Percentiles rank a stretch among this genome's conserved stretches.
Evolutionary conservation across 37 sponge, comb jelly and placozoan genomes (phyloP).

Genomic region (Petrosia ficiformis): DNA sequence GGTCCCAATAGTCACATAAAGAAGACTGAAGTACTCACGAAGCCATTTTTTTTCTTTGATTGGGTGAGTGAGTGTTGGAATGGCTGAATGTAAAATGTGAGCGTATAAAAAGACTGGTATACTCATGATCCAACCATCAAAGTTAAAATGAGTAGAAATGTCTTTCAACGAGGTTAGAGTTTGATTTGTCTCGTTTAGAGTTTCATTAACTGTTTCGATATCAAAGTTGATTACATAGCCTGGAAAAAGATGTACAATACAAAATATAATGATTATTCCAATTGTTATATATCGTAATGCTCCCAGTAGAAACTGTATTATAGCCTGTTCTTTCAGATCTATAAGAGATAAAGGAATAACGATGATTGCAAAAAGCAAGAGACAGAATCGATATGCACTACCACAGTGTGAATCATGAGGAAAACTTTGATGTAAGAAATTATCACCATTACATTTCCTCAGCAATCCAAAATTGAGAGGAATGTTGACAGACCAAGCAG

Average conservation of each 20-base stretch:
- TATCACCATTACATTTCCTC: conserved; percentile 40
- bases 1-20: conserved; percentile 18
- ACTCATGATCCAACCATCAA: conserved; percentile 56
- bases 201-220: neutral
- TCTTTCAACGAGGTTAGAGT: neutral
- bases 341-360: conserved; percentile 51
- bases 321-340: conserved; percentile 62
- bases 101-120: conserved; percentile 84
- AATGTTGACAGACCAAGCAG: conserved; percentile 75
- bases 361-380: conserved; percentile 60
- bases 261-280: conserved; percentile 38
- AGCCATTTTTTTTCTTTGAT: conserved; percentile 56
- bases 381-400: conserved; percentile 59
- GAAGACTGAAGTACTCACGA: conserved; percentile 35
- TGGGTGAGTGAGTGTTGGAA: conserved; percentile 79
- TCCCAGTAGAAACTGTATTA: conserved; percentile 57
- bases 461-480: conserved; percentile 58
- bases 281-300: conserved; percentile 52
- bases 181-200: neutral
- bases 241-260: neutral
- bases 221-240: neutral
- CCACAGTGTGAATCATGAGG: conserved; percentile 42
- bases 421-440: conserved; percentile 29
- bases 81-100: conserved; percentile 73
- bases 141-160: conserved; percentile 47